Evolutionary conservation across 2,888 invertebrate species (phyloP), one percentile per base, ranked within the genome.

Genomic region (Cryptops parisi): DNA sequence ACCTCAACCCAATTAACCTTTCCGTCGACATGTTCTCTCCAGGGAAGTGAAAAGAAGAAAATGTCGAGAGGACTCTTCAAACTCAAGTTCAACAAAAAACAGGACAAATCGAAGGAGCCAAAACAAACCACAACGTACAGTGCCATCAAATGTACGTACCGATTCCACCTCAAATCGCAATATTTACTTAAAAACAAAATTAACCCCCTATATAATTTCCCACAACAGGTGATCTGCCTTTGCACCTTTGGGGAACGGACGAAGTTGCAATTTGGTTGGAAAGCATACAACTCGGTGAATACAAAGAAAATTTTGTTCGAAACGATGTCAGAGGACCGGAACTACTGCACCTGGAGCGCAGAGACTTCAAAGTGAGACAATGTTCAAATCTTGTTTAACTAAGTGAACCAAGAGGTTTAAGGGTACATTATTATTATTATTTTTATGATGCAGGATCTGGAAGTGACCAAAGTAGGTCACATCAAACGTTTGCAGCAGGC

Each of bases 381-480:
- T n/a, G n/a, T n/a, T n/a, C n/a, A n/a, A n/a, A n/a, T n/a, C n/a
- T 45, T 44, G 44, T 1, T 17, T 17, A 49, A 9, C 41, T n/a
- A 1, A 17, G 12, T n/a, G n/a, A n/a, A n/a, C n/a, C n/a, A n/a
- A n/a, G n/a, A n/a, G n/a, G n/a, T n/a, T n/a, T n/a, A n/a, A n/a
- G n/a, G n/a, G n/a, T n/a, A n/a, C 2, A 39, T 19, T 26, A 26
- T 26, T 19, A 25, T 53, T 40, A 12, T 17, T 41, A 43, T 27
- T 40, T 27, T 15, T 54, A 54, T 55, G 3, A 52, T 88, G 3
- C 81, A 90, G 67, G 96, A 96, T 60, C 76, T 96, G 45, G 94
- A 94, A 6, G 83, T 96, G 52, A 82, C 83, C 9, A 96, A 96
- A 73, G 88, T 96, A 49, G 96, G 96, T 0, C 96, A 96, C 68